phyloP scores from a whole-genome alignment of 2,113 vertebrate genomes.

The Alosa alosa region DNA sequence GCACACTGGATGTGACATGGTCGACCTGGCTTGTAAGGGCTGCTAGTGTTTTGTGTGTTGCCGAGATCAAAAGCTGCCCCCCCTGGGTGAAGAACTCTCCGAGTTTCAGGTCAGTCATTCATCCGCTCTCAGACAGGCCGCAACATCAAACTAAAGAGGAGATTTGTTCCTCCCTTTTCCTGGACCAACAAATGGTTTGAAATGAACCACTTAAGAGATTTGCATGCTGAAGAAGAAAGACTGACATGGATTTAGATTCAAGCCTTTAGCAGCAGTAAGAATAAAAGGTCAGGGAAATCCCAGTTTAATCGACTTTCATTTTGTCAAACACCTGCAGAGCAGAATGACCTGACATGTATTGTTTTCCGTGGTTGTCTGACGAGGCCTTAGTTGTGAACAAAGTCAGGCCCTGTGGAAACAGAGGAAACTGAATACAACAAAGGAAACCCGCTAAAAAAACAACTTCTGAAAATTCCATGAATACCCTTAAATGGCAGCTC shows the following conservation, averaged over 20 bases:
- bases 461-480: background rate
- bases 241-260: slow-evolving; percentile 32
- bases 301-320: slow-evolving; percentile 43
- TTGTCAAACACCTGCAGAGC: slow-evolving; percentile 40
- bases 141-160: slow-evolving; percentile 72
- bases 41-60: slow-evolving; percentile 59
- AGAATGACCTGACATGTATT: background rate
- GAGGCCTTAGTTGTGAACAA: background rate
- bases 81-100: slow-evolving; percentile 63
- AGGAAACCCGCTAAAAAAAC: background rate
- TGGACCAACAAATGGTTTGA: slow-evolving; percentile 58
- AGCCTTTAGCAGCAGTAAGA: slow-evolving; percentile 32
- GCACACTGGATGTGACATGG: slow-evolving; percentile 62
- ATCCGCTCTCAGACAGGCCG: slow-evolving; percentile 68
- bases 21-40: slow-evolving; percentile 57
- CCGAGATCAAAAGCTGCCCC: slow-evolving; percentile 69
- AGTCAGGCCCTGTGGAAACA: background rate
- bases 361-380: background rate
- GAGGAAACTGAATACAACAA: background rate
- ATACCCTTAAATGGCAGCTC: background rate
- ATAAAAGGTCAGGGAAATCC: slow-evolving; percentile 41
- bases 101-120: slow-evolving; percentile 71
- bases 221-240: slow-evolving; percentile 35
- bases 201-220: slow-evolving; percentile 52
- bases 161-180: slow-evolving; percentile 50